Conservation (phyloP, 2,113 vertebrate genomes). For the Turdus rufiventris region DNA sequence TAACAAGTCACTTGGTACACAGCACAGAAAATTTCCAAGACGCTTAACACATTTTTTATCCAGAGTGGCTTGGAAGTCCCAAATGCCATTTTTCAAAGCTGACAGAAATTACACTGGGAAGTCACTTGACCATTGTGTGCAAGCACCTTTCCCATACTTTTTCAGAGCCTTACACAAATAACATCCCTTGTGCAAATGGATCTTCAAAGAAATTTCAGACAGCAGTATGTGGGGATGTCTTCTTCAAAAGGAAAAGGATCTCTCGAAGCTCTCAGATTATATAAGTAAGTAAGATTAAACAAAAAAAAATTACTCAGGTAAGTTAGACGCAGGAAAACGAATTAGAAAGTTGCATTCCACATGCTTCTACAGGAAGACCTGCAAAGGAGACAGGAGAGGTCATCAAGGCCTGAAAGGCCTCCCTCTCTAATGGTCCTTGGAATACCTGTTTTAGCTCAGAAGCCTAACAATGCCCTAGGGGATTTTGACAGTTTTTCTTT, state of each 20-base stretch:
- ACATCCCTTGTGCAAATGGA: neutral
- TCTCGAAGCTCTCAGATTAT: neutral
- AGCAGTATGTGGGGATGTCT: neutral
- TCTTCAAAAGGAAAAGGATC: neutral
- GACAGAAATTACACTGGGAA: neutral
- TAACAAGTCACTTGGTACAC: neutral
- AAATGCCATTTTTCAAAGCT: neutral
- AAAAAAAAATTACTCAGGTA: neutral
- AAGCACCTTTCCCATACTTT: neutral
- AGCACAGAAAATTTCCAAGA: neutral
- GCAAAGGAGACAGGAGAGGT: neutral
- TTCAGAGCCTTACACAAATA: neutral
- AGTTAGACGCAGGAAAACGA: neutral
- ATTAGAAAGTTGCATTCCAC: neutral
- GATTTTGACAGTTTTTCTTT: constrained; percentile 49
- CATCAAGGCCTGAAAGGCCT: constrained; percentile 49
- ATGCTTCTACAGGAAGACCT: neutral
- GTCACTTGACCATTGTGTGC: neutral
- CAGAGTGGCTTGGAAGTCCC: neutral
- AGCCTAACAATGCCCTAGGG: constrained; percentile 56
- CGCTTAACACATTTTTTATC: neutral
- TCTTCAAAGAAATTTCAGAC: neutral
- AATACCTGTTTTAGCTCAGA: constrained; percentile 47
- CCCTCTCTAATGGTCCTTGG: constrained; percentile 62
- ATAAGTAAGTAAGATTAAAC: neutral